Evolutionary conservation across 2,888 invertebrate genomes (phyloP).

Genomic region (Amiota mariae): DNA sequence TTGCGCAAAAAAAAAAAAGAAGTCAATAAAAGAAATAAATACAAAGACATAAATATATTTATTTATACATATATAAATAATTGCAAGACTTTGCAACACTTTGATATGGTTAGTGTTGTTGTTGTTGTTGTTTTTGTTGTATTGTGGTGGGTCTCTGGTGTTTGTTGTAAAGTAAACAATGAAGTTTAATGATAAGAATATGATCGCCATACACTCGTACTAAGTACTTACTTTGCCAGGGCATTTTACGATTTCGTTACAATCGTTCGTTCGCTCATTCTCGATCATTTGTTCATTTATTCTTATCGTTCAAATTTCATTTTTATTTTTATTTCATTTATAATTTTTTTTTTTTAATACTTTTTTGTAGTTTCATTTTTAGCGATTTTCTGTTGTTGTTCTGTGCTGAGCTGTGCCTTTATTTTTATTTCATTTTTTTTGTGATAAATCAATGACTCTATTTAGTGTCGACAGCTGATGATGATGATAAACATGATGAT

Average conservation of each 20-base stretch:
- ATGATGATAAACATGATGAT: too few relatives aligned
- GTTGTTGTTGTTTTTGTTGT: conserved; percentile 31
- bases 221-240: background rate
- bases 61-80: conserved; percentile 35
- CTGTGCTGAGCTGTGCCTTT: too few relatives aligned
- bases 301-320: conserved; percentile 9
- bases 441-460: conserved; percentile 46
- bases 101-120: conserved; percentile 39
- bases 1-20: background rate
- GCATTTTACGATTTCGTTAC: background rate
- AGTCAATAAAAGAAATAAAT: too few relatives aligned
- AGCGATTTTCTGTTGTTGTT: too few relatives aligned
- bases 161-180: conserved; percentile 43
- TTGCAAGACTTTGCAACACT: conserved; percentile 42
- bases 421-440: conserved; percentile 19
- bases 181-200: conserved; percentile 7
- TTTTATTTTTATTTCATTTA: conserved; percentile 13
- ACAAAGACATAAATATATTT: background rate
- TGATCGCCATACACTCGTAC: background rate
- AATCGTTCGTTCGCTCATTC: too few relatives aligned
- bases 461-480: background rate
- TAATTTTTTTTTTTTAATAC: background rate
- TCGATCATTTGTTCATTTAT: background rate
- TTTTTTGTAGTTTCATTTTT: conserved; percentile 19
- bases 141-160: conserved; percentile 5